Percentiles rank a stretch among this genome's conserved stretches.
These are phyloP conservation scores for Tetheella fluctuosa DNA, from an alignment of 2,888 invertebrate species.

Conservation along the genomic window DNA sequence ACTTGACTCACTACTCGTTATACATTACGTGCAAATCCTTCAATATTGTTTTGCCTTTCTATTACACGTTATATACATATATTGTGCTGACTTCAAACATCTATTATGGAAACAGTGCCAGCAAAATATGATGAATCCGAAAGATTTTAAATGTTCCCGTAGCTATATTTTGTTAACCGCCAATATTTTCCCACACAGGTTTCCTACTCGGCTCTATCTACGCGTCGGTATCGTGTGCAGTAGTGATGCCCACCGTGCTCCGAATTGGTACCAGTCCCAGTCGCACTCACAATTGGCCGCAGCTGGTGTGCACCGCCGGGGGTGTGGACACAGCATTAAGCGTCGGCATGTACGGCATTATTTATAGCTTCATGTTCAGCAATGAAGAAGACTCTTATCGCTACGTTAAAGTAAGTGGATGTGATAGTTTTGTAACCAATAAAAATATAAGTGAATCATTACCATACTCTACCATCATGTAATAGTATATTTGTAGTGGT, in stretches of 20 bases:
- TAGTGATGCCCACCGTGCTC: conserved; percentile 67
- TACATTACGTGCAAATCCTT: no score
- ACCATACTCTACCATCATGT: no score
- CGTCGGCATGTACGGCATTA: conserved; percentile 71
- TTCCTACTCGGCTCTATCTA: conserved; percentile 68
- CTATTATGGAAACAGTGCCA: no score
- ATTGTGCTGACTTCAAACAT: no score
- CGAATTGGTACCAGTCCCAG: conserved; percentile 44
- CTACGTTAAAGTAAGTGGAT: conserved; percentile 60
- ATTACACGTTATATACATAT: no score
- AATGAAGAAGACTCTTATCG: conserved; percentile 57
- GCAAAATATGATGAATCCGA: no score
- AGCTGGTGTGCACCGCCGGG: conserved; percentile 69
- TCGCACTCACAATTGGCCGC: conserved; percentile 64
- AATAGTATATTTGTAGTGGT: no score
- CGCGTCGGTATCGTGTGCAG: conserved; percentile 71
- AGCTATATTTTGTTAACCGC: not conserved
- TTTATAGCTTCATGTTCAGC: conserved; percentile 63
- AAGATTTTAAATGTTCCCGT: not conserved
- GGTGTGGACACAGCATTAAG: conserved; percentile 73
- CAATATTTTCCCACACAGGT: conserved; percentile 43
- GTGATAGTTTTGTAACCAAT: not conserved
- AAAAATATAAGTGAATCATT: no score
- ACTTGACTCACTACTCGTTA: no score
- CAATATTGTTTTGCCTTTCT: no score